A percentile compares a stretch with the other conserved stretches of the same genome.
phyloP scores from a whole-genome alignment of 2,113 vertebrate species.

The Aix galericulata region DNA sequence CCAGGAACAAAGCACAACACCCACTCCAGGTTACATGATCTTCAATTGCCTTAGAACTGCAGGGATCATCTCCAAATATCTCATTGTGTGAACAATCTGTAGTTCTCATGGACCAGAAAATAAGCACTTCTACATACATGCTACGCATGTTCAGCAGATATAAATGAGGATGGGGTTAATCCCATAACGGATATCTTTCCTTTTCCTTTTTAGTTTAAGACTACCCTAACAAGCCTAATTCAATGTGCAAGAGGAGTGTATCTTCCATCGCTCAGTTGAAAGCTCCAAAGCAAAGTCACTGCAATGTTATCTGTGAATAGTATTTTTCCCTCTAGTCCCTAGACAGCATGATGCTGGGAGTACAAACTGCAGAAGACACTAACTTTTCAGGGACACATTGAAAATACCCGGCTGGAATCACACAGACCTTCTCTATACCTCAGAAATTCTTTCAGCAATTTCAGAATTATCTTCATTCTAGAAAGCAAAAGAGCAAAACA shows the following conservation, averaged over 20 bases:
- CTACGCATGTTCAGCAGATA: background rate
- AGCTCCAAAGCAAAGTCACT: background rate
- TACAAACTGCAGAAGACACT: background rate
- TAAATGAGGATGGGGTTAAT: background rate
- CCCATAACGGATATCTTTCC: background rate
- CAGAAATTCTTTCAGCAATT: background rate
- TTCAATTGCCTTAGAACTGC: background rate
- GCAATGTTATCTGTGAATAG: background rate
- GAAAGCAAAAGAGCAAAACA: background rate
- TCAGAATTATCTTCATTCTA: background rate
- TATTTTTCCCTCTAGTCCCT: background rate
- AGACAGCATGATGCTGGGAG: background rate
- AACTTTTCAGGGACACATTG: background rate
- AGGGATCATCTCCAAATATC: background rate
- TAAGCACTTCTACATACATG: background rate
- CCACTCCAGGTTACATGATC: background rate
- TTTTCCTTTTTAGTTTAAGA: background rate
- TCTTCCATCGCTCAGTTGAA: background rate
- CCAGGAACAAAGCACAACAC: background rate
- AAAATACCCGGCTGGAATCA: background rate
- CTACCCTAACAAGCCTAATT: background rate
- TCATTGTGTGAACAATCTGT: background rate
- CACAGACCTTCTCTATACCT: background rate
- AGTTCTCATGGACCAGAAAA: background rate
- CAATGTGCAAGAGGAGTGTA: background rate